Evolutionary conservation across 1,140 invertebrate genomes (phyloP), one percentile per base, ranked within the genome.

Genomic region (Hycleus phaleratus): DNA sequence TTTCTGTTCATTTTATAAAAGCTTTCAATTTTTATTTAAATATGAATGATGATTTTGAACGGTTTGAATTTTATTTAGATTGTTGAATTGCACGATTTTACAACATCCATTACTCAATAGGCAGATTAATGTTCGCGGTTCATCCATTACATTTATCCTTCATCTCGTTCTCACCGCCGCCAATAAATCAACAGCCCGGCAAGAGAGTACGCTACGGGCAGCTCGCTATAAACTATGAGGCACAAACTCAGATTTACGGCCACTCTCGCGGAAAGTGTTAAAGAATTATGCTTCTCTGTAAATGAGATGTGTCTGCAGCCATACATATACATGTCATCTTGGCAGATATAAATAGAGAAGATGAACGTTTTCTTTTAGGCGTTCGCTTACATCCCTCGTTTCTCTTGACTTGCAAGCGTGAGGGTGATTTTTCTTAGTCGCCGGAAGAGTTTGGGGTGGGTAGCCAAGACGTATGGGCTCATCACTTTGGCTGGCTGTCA

Each of bases 321-420:
- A 62, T 67, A 65, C 67, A 63, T 68, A 68, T 68, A 68, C 65
- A 65, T 68, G 65, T 67, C 68, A 68, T 67, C 65, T 63, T 51
- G 65, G 56, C 65, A 63, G 65, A 66, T 67, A 69, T 65, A 69
- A 69, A 69, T 69, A 60, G 67, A 55, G 59, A 62, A 67, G 67
- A 69, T 67, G 65, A 69, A 69, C 67, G 64, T 60, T 67, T 67
- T 69, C 65, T 69, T 67, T 69, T 63, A 64, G 64, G 60, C 60
- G 60, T 47, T 63, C 60, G 56, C 32, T 7, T 11, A 42, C 60
- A 65, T 64, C 62, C 59, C 43, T 59, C 62, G 60, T 59, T 62
- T 63, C 59, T 66, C 60, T 59, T 59, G 62, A 60, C 60, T 61
- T 64, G 60, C 57, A 54, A 64, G 65, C 65, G 64, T 59, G 60